These are phyloP conservation scores for Lethenteron camtschaticum DNA, from an alignment of 2,113 vertebrate species.

Conservation along the genomic window DNA sequence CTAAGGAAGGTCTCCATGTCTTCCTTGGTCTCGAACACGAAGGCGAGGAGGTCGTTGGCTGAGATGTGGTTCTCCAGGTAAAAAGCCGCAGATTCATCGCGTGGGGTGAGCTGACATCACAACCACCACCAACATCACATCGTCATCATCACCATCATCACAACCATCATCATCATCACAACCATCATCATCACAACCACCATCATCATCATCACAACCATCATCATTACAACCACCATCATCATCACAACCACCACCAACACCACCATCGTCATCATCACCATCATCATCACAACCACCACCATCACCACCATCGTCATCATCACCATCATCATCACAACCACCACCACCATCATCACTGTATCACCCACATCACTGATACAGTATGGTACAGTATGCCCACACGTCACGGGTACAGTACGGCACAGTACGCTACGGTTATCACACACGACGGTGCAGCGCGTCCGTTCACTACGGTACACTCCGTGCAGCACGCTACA, in stretches of 20 bases:
- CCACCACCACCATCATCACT: not conserved
- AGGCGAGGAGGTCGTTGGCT: not conserved
- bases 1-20: slow-evolving; percentile 1
- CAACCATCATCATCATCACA: too few species aligned
- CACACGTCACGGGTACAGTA: too few species aligned
- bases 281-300: not conserved
- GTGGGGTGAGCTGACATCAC: not conserved
- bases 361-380: not conserved
- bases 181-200: too few species aligned
- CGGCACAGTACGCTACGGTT: too few species aligned
- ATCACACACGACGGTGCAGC: too few species aligned
- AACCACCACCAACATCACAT: not conserved
- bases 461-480: too few species aligned
- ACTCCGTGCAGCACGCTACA: too few species aligned
- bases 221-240: not conserved
- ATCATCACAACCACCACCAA: not conserved
- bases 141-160: too few species aligned
- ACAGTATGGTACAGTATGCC: too few species aligned
- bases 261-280: not conserved
- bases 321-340: too few species aligned
- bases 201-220: not conserved
- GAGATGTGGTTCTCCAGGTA: slow-evolving; percentile 2
- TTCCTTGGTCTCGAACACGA: not conserved
- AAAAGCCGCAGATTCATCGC: not conserved
- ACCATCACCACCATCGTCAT: not conserved